Conservation (phyloP, 2,113 vertebrate genomes). For the Tachuris rubrigastra region DNA sequence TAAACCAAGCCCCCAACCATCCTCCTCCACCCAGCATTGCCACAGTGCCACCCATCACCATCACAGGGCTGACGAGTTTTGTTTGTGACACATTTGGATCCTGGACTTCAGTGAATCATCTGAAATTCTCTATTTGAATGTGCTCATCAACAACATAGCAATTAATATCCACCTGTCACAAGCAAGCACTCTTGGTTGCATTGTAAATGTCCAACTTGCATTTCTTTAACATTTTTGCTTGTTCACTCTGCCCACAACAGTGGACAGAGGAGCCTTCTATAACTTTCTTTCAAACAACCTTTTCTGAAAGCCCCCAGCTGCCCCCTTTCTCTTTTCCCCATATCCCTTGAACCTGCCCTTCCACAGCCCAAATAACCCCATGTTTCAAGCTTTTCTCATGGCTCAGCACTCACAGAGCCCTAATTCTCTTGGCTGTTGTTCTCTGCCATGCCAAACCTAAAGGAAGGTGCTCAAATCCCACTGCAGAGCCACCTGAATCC, state of each 20-base stretch:
- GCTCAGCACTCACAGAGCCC: fast-evolving
- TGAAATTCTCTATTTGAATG: not conserved
- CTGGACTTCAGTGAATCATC: not conserved
- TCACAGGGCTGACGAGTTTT: not conserved
- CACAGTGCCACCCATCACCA: not conserved
- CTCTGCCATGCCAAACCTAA: not conserved
- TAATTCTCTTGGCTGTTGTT: fast-evolving
- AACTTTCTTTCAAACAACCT: not conserved
- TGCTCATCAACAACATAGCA: not conserved
- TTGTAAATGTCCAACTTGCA: not conserved
- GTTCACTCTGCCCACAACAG: fast-evolving
- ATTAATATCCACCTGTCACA: not conserved
- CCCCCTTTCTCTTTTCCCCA: not conserved
- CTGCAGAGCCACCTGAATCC: not conserved
- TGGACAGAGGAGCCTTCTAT: not conserved
- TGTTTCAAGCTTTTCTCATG: not conserved
- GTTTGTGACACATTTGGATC: not conserved
- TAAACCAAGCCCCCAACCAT: not conserved
- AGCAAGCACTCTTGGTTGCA: not conserved
- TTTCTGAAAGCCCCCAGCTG: not conserved
- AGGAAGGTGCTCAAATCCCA: not conserved
- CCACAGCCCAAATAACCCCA: fast-evolving
- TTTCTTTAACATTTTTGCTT: not conserved
- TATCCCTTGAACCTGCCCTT: not conserved
- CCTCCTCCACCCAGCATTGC: not conserved